These are phyloP conservation scores for Pampusana beccarii DNA, from an alignment of 2,113 vertebrate genomes.

Conservation along the genomic window DNA sequence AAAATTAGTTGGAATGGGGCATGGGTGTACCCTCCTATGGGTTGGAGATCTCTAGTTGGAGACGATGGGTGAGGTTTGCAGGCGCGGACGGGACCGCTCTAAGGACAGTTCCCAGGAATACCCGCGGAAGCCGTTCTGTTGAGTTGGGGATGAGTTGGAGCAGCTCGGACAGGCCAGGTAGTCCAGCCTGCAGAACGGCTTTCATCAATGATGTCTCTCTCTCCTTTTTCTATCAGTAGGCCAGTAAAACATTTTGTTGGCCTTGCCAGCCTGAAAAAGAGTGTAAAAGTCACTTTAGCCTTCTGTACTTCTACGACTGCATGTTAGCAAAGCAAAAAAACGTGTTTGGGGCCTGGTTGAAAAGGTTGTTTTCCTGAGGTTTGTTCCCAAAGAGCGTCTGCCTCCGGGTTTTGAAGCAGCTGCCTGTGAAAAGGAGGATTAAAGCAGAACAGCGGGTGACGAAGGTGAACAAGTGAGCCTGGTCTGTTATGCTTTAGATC, in stretches of 20 bases:
- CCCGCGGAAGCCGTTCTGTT: background rate
- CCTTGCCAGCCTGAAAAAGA: background rate
- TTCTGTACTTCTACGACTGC: background rate
- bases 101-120: background rate
- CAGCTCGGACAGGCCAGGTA: background rate
- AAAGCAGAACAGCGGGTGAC: background rate
- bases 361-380: background rate
- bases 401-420: background rate
- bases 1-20: background rate
- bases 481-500: background rate
- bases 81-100: background rate
- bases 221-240: background rate
- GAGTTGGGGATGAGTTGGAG: background rate
- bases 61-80: background rate
- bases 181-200: background rate
- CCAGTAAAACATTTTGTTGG: background rate
- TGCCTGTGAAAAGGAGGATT: background rate
- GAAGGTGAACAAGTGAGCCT: rapidly evolving
- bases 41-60: background rate
- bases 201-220: background rate
- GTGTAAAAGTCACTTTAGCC: background rate
- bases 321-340: background rate
- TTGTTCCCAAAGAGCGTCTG: background rate
- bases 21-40: background rate
- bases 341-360: background rate